Conservation (phyloP, 1,140 invertebrate species). For the Dreissena polymorpha region DNA sequence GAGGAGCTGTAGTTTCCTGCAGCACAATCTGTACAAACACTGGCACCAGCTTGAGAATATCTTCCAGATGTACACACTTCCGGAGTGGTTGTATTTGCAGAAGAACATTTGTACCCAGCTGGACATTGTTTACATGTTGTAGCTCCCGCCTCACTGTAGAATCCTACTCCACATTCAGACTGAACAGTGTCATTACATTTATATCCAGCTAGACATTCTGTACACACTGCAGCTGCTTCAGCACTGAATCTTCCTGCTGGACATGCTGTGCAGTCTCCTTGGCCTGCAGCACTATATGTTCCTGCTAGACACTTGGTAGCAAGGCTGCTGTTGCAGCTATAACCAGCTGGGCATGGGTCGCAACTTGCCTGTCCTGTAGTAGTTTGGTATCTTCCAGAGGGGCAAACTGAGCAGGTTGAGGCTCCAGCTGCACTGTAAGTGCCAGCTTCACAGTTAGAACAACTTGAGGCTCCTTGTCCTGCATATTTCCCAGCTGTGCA, state of each 20-base stretch:
- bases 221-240: background rate
- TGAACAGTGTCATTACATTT: conserved; percentile 37
- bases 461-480: conserved; percentile 36
- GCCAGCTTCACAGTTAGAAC: conserved; percentile 60
- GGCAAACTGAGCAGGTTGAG: conserved; percentile 8
- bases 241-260: conserved; percentile 64
- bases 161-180: conserved; percentile 47
- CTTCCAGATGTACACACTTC: conserved; percentile 15
- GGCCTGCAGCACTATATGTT: conserved; percentile 35
- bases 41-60: conserved; percentile 10
- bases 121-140: conserved; percentile 64
- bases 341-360: conserved; percentile 67
- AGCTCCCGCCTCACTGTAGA: conserved; percentile 53
- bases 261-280: conserved; percentile 57
- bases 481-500: conserved; percentile 13
- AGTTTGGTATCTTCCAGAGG: conserved; percentile 60
- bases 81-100: conserved; percentile 21
- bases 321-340: conserved; percentile 68
- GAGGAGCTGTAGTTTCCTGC: conserved; percentile 45
- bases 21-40: conserved; percentile 37
- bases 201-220: conserved; percentile 53
- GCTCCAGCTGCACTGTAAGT: conserved; percentile 41
- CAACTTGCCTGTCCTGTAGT: conserved; percentile 63
- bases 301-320: conserved; percentile 57
- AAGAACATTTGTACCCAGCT: conserved; percentile 54